These are phyloP conservation scores for Corynorhinus townsendii DNA, from an alignment of 2,113 vertebrate species.

Conservation along the genomic window DNA sequence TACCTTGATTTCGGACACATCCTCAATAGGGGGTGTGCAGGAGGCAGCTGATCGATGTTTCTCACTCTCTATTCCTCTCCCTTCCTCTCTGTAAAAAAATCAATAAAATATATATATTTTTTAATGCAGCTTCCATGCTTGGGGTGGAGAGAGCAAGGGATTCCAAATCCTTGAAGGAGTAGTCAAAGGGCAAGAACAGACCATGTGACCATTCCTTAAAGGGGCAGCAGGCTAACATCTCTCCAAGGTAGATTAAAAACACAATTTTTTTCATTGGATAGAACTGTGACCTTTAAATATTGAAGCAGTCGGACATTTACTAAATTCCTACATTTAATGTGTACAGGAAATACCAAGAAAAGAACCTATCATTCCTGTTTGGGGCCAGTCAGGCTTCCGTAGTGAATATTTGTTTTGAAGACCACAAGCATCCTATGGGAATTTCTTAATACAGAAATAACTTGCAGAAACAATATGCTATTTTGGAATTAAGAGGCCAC, in stretches of 20 bases:
- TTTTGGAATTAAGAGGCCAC: background rate
- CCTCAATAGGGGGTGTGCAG: too few species aligned
- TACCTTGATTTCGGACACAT: too few species aligned
- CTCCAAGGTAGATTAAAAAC: background rate
- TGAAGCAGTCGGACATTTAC: background rate
- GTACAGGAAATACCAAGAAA: background rate
- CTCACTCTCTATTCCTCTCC: too few species aligned
- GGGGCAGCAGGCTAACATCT: background rate
- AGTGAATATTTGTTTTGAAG: background rate
- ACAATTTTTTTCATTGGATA: background rate
- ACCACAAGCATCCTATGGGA: background rate
- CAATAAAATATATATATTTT: too few species aligned
- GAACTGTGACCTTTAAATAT: background rate
- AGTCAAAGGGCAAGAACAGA: background rate
- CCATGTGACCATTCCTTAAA: background rate
- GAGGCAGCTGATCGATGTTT: too few species aligned
- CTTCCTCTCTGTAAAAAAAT: too few species aligned
- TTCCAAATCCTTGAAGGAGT: background rate
- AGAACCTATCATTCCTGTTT: background rate
- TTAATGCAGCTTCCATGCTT: background rate
- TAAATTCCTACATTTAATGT: background rate
- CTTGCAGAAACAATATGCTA: background rate
- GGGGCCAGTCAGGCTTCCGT: background rate
- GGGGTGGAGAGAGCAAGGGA: rapidly evolving
- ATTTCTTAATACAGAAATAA: background rate